These are phyloP conservation scores for Eulacestoma nigropectus DNA, from an alignment of 2,113 vertebrate genomes.

Conservation along the genomic window DNA sequence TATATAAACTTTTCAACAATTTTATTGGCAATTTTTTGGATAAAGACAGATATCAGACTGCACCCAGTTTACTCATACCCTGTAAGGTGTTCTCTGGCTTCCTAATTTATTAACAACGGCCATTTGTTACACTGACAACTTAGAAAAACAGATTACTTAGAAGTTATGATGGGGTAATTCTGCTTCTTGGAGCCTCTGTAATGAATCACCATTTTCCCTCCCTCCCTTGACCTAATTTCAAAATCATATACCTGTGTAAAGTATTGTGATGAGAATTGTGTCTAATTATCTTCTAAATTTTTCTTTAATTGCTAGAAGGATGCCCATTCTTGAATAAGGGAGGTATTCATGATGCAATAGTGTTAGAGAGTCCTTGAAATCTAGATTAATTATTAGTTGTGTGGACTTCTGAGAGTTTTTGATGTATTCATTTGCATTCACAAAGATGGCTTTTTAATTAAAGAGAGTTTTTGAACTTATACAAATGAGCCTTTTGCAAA, in stretches of 20 bases:
- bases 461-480: constrained; percentile 45
- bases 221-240: constrained; percentile 76
- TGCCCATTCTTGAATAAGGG: constrained; percentile 47
- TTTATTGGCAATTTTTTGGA: constrained; percentile 13
- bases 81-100: constrained; percentile 59
- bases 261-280: constrained; percentile 63
- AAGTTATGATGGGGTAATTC: constrained; percentile 73
- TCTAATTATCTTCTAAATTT: constrained; percentile 72
- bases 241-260: constrained; percentile 72
- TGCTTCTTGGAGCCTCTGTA: constrained; percentile 53
- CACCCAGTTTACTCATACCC: constrained; percentile 53
- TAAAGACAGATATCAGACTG: constrained; percentile 58
- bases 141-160: constrained; percentile 71
- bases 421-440: constrained; percentile 64
- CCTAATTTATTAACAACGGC: constrained; percentile 64
- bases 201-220: constrained; percentile 70
- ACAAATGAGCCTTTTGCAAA: constrained; percentile 29
- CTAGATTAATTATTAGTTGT: constrained; percentile 63
- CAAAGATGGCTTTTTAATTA: constrained; percentile 59
- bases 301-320: constrained; percentile 67
- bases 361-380: constrained; percentile 57
- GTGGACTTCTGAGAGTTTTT: constrained; percentile 60
- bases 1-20: background rate
- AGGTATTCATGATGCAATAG: constrained; percentile 61
- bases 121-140: constrained; percentile 65